Conservation (phyloP, 2,797 vertebrate genomes). For the Gallirallus australis region DNA sequence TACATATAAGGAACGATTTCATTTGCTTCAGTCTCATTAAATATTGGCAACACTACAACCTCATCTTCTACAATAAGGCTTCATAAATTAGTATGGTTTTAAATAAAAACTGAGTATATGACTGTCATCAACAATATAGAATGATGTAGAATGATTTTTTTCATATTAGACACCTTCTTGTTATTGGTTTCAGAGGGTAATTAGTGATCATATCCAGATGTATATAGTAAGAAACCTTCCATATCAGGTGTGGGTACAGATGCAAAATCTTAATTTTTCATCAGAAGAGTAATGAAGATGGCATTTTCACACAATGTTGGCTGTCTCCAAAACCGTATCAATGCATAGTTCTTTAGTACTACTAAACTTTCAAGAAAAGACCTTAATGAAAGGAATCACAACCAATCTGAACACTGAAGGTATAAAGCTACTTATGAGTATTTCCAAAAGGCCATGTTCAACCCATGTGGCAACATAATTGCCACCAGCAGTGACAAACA, state of each 20-base stretch:
- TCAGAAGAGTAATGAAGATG: not conserved
- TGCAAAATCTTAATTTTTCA: not conserved
- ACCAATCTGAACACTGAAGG: not conserved
- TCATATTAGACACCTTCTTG: not conserved
- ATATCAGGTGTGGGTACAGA: not conserved
- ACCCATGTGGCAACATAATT: not conserved
- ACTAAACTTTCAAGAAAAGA: not conserved
- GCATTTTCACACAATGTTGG: not conserved
- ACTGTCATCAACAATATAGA: not conserved
- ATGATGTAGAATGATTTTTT: not conserved
- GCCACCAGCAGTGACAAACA: not conserved
- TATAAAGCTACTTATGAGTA: not conserved
- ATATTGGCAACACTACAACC: not conserved
- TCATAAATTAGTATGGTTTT: not conserved
- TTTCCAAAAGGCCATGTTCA: not conserved
- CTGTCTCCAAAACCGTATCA: not conserved
- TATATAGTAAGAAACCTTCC: not conserved
- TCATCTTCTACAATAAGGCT: not conserved
- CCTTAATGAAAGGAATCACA: not conserved
- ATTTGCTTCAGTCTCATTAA: not conserved
- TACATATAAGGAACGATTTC: not conserved
- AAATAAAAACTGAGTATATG: not conserved
- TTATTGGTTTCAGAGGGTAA: not conserved
- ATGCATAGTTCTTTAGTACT: not conserved
- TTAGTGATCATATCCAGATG: not conserved